Percentiles rank a stretch among this genome's conserved stretches.
Evolutionary conservation across 1,140 invertebrate species (phyloP).

Genomic region (Chlorops oryzae): DNA sequence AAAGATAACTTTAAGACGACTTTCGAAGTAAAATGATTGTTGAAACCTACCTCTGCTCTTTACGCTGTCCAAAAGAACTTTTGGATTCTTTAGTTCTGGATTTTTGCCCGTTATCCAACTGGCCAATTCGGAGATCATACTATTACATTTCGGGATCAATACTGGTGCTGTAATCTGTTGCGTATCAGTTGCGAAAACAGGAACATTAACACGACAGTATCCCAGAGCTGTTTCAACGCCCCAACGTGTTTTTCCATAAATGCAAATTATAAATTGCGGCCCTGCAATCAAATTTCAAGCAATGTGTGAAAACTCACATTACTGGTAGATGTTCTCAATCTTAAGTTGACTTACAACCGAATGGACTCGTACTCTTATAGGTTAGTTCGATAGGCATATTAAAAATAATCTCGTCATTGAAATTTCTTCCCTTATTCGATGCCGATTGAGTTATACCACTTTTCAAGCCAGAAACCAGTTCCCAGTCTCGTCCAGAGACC

Average conservation of each 20-base stretch:
- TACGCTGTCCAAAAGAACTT: slow-evolving; percentile 32
- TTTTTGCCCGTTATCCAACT: slow-evolving; percentile 39
- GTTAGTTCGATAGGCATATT: slow-evolving; percentile 48
- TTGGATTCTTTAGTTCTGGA: slow-evolving; percentile 41
- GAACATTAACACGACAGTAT: slow-evolving; percentile 43
- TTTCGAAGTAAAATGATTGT: background rate
- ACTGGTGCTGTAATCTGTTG: slow-evolving; percentile 28
- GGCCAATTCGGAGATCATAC: slow-evolving; percentile 33
- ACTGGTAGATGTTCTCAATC: background rate
- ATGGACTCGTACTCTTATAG: slow-evolving; percentile 44
- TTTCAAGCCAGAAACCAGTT: slow-evolving; percentile 33
- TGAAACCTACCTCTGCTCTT: slow-evolving; percentile 33
- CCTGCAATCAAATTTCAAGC: slow-evolving; percentile 22
- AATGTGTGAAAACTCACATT: background rate
- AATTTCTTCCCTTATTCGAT: slow-evolving; percentile 26
- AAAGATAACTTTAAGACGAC: background rate
- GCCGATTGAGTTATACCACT: slow-evolving; percentile 45
- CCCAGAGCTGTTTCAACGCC: slow-evolving; percentile 38
- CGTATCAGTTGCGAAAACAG: slow-evolving; percentile 26
- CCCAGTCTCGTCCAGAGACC: slow-evolving; percentile 43
- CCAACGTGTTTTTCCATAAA: slow-evolving; percentile 42
- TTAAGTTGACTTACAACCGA: slow-evolving; percentile 40
- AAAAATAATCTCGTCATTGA: slow-evolving; percentile 44
- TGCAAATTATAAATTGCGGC: slow-evolving; percentile 45
- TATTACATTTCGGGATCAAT: slow-evolving; percentile 33